A percentile compares a stretch with the other conserved stretches of the same genome.
Conservation (phyloP, 2,113 vertebrate species). For the rat (Rattus norvegicus) region DNA sequence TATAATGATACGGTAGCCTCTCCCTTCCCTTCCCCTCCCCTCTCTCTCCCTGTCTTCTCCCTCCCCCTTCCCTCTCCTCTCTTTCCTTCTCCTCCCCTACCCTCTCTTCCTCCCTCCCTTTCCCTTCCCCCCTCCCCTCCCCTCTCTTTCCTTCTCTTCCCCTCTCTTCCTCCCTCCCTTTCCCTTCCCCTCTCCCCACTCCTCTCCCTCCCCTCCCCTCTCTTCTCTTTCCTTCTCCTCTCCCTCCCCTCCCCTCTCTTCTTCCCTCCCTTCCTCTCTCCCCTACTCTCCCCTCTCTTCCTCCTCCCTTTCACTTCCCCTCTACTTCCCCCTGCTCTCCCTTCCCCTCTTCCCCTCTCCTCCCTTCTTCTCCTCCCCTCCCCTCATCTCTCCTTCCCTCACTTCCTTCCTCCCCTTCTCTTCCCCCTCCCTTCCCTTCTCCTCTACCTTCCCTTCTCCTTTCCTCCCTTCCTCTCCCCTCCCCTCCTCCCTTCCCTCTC, state of each 20-base stretch:
- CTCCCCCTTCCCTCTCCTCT: neutral
- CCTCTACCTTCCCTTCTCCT: no score
- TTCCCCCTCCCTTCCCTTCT: no score
- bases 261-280: rapidly evolving
- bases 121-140: rapidly evolving
- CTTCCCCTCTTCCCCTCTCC: neutral
- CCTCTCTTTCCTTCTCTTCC: rapidly evolving
- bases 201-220: rapidly evolving
- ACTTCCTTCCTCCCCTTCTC: neutral
- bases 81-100: no score
- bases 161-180: rapidly evolving
- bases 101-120: rapidly evolving
- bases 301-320: neutral
- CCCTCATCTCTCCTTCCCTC: no score
- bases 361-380: neutral
- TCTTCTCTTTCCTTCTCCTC: rapidly evolving
- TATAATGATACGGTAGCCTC: neutral
- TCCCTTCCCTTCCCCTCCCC: no score
- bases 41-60: neutral
- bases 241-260: rapidly evolving
- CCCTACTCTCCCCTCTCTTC: no score
- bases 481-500: neutral
- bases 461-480: no score
- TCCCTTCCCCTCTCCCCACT: no score
- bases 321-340: neutral